phyloP scores from a whole-genome alignment of 2,797 vertebrate species.

The Accipiter superciliosus region DNA sequence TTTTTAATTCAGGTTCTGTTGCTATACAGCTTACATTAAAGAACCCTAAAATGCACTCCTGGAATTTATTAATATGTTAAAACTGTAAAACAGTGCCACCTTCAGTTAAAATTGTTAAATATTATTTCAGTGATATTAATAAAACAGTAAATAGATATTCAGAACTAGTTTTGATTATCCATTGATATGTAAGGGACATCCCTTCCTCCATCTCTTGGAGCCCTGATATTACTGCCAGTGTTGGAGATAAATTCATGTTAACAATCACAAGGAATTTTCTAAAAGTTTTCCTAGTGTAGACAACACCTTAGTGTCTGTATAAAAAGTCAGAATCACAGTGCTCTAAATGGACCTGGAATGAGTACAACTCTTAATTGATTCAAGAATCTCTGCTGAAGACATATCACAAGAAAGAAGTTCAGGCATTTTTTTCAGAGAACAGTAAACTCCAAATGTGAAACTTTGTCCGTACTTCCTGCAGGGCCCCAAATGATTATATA shows the following conservation, averaged over 20 bases:
- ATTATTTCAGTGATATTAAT: neutral
- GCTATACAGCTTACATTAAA: neutral
- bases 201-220: neutral
- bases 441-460: neutral
- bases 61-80: neutral
- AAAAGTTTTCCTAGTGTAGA: neutral
- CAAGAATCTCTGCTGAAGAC: neutral
- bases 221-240: neutral
- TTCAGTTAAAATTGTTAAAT: constrained; percentile 64
- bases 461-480: neutral
- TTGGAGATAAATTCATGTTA: neutral
- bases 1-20: neutral
- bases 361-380: neutral
- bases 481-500: neutral
- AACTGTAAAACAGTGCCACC: constrained; percentile 72
- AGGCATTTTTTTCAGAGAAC: constrained; percentile 11
- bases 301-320: neutral
- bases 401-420: neutral
- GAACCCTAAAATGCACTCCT: neutral
- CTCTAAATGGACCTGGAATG: neutral
- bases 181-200: neutral
- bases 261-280: neutral
- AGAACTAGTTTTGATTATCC: neutral
- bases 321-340: neutral
- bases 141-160: neutral